Conservation (phyloP, 2,113 vertebrate species). For the Peromyscus polionotus region DNA sequence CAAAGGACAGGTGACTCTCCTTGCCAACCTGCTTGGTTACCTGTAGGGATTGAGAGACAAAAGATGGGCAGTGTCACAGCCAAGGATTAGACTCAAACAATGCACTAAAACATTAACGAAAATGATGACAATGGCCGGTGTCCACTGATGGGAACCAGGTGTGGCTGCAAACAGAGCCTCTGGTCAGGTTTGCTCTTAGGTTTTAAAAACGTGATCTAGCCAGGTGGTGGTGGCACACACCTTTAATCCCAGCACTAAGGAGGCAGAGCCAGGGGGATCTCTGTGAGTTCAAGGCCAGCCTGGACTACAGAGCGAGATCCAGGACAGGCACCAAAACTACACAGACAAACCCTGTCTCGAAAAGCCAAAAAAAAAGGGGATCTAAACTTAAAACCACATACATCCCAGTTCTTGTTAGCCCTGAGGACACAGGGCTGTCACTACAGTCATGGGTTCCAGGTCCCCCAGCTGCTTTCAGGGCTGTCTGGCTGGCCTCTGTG, state of each 20-base stretch:
- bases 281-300: no score
- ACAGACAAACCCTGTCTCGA: no score
- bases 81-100: background rate
- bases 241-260: no score
- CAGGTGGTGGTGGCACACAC: no score
- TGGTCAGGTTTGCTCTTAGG: background rate
- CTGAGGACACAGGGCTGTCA: background rate
- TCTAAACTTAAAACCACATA: background rate
- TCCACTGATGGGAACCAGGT: rapidly evolving
- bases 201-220: background rate
- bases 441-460: background rate
- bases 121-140: background rate
- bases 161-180: background rate
- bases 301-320: no score
- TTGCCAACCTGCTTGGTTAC: no score
- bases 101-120: background rate
- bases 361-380: background rate
- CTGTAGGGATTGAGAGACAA: background rate
- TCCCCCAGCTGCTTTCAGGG: background rate
- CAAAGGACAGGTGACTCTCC: background rate
- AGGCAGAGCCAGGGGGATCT: no score
- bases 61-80: background rate
- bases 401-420: background rate
- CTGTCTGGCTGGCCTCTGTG: background rate
- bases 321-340: no score